Base-by-base conservation (phyloP, 2,113 vertebrate species). In the Ia io region DNA sequence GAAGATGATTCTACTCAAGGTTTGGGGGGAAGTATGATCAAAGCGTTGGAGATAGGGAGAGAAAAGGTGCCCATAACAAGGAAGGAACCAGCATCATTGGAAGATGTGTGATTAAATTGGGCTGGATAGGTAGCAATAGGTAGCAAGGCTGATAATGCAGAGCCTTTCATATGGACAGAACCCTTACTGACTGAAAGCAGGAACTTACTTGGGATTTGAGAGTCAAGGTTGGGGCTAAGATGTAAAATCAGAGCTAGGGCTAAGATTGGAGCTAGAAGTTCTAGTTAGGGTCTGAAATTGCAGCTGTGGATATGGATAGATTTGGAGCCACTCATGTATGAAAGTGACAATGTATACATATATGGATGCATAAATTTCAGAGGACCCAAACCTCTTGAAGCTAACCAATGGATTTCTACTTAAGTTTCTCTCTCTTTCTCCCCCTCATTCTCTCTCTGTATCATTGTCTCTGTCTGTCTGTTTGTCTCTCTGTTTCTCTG, bases 101-200 rank as follows among this genome's bases (percentile, higher is more conserved):
- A 12, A 85, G 14, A 20, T 20, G 4, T n/a, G 10, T 22, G 22
- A 5, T 61, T 35, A 32, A 30, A 63, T 17, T 1, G 3, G 5
- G 42, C 2, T 25, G 53, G 16, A 17, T 8, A 3, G 2, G 5
- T 7, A 28, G 77, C 10, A 51, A 17, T 8, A 3, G 2, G 5
- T 7, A 28, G 77, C 10, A 51, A 42, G 18, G 16, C 9, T 56
- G 9, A 30, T 40, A 4, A 6, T 14, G 10, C 12, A 51, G 13
- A 90, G 10, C 77, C 32, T 79, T 22, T 32, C 71, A 49, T 59
- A 25, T 40, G 30, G 7, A 6, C 32, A 40, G 40, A 90, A 28
- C 6, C 40, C 47, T 44, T 44, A 7, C 7, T 61, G 53, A 70
- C 30, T 11, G 30, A 23, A 80, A 49, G 1, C 13, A 12, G 16